These are phyloP conservation scores for Eudemis profundana DNA, from an alignment of 2,888 invertebrate species.

Conservation along the genomic window DNA sequence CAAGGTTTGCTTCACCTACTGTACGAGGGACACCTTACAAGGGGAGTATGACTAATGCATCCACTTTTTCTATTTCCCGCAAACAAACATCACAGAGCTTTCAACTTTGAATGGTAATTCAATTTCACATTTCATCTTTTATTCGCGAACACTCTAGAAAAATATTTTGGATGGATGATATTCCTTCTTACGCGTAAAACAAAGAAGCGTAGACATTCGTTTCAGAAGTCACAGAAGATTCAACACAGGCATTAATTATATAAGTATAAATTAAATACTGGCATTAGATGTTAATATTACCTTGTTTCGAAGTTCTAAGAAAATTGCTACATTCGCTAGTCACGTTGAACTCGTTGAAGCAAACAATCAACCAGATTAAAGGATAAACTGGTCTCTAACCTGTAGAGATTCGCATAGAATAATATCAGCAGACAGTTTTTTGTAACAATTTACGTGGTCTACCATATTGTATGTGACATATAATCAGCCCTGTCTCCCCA, in stretches of 20 bases:
- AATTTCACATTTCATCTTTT: slow-evolving; percentile 71
- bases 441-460: slow-evolving; percentile 4
- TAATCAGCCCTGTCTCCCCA: slow-evolving; percentile 32
- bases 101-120: slow-evolving; percentile 70
- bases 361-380: too few relatives aligned
- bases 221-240: not conserved
- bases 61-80: slow-evolving; percentile 69
- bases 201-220: not conserved
- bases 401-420: not conserved
- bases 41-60: slow-evolving; percentile 73
- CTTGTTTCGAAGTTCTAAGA: too few relatives aligned
- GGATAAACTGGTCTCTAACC: too few relatives aligned
- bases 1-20: slow-evolving; percentile 61
- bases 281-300: too few relatives aligned
- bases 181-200: slow-evolving; percentile 14
- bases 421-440: not conserved
- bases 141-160: slow-evolving; percentile 49
- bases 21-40: slow-evolving; percentile 54
- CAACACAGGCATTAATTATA: too few relatives aligned
- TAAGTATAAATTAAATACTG: too few relatives aligned
- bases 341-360: too few relatives aligned
- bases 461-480: slow-evolving; percentile 25
- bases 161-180: slow-evolving; percentile 46
- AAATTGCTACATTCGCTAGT: too few relatives aligned
- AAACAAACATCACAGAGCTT: slow-evolving; percentile 76